A percentile compares a stretch with the other conserved stretches of the same genome.
Conservation (phyloP, 2,888 invertebrate species). For the Lithosia quadra region DNA sequence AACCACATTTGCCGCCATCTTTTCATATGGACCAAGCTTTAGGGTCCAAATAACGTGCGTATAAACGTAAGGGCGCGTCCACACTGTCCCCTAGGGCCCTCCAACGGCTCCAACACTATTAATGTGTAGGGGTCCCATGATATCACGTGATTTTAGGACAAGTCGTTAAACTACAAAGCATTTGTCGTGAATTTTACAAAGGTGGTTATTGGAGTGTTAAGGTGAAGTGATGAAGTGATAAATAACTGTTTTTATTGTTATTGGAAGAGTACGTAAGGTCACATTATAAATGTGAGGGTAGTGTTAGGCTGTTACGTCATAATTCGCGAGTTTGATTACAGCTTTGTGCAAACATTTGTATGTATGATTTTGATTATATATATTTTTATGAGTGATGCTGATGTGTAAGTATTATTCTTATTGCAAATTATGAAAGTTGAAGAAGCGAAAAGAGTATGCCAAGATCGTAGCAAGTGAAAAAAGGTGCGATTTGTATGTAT, state of each 20-base stretch:
- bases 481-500: no score
- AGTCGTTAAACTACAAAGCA: conserved; percentile 11
- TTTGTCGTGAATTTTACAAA: conserved; percentile 3
- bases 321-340: background rate
- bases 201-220: background rate
- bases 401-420: no score
- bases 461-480: no score
- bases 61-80: conserved; percentile 54
- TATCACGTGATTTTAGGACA: conserved; percentile 18
- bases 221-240: conserved; percentile 6
- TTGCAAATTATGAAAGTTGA: no score
- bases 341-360: background rate
- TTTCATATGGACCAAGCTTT: conserved; percentile 47
- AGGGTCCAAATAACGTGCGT: conserved; percentile 47
- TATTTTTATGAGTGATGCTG: no score
- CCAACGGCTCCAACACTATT: conserved; percentile 53
- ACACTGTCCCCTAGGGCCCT: conserved; percentile 39
- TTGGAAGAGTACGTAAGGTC: no score
- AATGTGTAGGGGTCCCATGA: conserved; percentile 37
- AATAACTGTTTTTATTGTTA: background rate
- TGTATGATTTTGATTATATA: background rate
- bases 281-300: no score
- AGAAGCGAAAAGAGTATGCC: no score
- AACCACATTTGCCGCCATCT: conserved; percentile 42
- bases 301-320: no score